These are phyloP conservation scores for Caenorhabditis sp. DNA, from an alignment of 2,888 invertebrate species.

Conservation along the genomic window DNA sequence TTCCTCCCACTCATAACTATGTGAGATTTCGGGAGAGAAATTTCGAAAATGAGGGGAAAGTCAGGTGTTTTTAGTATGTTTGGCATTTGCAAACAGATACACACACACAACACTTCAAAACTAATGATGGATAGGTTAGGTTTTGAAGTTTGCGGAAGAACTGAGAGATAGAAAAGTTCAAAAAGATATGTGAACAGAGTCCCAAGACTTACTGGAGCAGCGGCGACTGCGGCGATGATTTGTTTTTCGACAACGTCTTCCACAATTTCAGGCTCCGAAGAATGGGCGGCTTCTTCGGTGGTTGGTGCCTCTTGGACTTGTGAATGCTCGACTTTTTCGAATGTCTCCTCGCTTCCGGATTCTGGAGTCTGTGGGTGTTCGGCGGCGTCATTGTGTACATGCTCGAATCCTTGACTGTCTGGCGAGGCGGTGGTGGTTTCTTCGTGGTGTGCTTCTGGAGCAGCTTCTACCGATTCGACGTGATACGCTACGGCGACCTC, in stretches of 20 bases:
- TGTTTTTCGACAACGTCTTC: conserved; percentile 55
- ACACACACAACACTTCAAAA: conserved; percentile 31
- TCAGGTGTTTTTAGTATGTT: conserved; percentile 49
- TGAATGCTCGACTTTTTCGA: conserved; percentile 64
- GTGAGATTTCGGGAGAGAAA: conserved; percentile 30
- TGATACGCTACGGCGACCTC: conserved; percentile 49
- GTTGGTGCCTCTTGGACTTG: conserved; percentile 57
- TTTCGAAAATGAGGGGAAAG: conserved; percentile 32
- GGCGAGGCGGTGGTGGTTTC: conserved; percentile 18
- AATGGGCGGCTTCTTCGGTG: conserved; percentile 37
- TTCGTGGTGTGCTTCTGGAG: conserved; percentile 26
- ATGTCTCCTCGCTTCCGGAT: conserved; percentile 51
- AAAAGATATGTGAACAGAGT: background rate
- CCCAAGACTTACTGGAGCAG: conserved; percentile 48
- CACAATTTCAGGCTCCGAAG: conserved; percentile 65
- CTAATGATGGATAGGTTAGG: conserved; percentile 23
- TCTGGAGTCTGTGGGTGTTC: conserved; percentile 31
- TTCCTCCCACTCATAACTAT: conserved; percentile 50
- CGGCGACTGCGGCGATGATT: conserved; percentile 39
- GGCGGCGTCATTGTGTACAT: conserved; percentile 27
- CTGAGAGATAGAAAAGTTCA: conserved; percentile 22
- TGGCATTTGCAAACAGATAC: conserved; percentile 21
- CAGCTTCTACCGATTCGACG: conserved; percentile 48
- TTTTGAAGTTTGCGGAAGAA: conserved; percentile 1
- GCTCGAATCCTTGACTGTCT: conserved; percentile 27